Evolutionary conservation across 2,888 invertebrate genomes (phyloP), one percentile per base, ranked within the genome.

Genomic region (Scrobipalpa costella): DNA sequence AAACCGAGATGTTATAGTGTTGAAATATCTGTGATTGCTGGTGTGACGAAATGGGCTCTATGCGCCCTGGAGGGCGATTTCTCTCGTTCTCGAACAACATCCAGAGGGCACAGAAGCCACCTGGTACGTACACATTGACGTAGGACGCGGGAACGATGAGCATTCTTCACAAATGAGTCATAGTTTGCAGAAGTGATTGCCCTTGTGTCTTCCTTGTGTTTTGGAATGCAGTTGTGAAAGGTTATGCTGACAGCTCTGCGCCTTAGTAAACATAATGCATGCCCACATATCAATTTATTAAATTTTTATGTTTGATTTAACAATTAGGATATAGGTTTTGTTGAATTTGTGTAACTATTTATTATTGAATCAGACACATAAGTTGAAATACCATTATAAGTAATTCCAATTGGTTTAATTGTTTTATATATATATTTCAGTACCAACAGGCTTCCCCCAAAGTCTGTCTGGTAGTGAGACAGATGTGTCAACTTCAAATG

Each of bases 381-480:
- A 3, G 27, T 27, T 27, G 5, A 5, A 27, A 27, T 27, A 27
- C 27, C 5, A 27, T 5, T 3, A 27, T 27, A 5, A 27, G 27
- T 27, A 3, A 27, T 27, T 27, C 27, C 27, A 27, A 27, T 27
- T 27, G 27, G 27, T 27, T 27, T 27, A 3, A 27, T 2, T 27
- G n/a, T 27, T 27, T 27, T 27, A 5, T 27, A 27, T 27, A 3
- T 27, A 27, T 27, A 6, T 70, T 69, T 11, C 71, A 91, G 92
- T 92, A 69, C 80, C 86, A 77, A 93, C 90, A 78, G 94, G 93
- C 69, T 94, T 95, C 78, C 94, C 94, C 52, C 95, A 95, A 90
- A 96, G 96, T 83, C 90, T 96, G 71, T 96, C 97, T 72, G 97
- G 97, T 44, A 97, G 97, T 81, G 97, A 97, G 87, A 96, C 97